A percentile compares a stretch with the other conserved stretches of the same genome.
These are phyloP conservation scores for Perccottus glenii DNA, from an alignment of 2,113 vertebrate species.

Conservation along the genomic window DNA sequence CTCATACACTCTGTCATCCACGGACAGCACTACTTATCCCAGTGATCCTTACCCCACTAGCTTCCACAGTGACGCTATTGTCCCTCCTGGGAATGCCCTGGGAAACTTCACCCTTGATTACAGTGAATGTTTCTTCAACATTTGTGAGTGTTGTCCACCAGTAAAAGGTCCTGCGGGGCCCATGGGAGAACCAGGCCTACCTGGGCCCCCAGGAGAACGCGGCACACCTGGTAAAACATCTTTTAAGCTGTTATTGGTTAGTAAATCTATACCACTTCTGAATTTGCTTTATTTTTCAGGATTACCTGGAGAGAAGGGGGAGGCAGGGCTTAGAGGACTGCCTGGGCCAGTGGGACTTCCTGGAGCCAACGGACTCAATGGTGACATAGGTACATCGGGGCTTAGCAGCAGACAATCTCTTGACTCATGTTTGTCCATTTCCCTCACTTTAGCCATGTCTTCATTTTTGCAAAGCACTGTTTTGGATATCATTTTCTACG, in stretches of 20 bases:
- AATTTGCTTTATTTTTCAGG: conserved; percentile 71
- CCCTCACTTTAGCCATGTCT: conserved; percentile 11
- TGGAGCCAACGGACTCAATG: conserved; percentile 82
- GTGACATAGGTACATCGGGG: conserved; percentile 84
- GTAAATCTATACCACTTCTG: not conserved
- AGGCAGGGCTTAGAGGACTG: conserved; percentile 73
- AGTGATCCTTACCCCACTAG: conserved; percentile 65
- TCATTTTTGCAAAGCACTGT: conserved; percentile 14
- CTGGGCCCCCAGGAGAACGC: conserved; percentile 76
- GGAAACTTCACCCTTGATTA: conserved; percentile 86
- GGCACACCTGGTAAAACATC: conserved; percentile 81
- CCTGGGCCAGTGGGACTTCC: conserved; percentile 79
- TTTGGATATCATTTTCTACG: conserved; percentile 34
- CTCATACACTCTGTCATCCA: conserved; percentile 41
- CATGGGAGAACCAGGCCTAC: conserved; percentile 77
- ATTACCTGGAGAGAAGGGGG: conserved; percentile 83
- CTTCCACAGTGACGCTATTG: conserved; percentile 70
- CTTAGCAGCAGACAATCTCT: conserved; percentile 25
- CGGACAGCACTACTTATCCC: conserved; percentile 65
- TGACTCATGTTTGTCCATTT: conserved; percentile 19
- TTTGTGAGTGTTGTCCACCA: conserved; percentile 90
- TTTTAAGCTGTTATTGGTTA: not conserved
- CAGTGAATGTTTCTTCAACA: conserved; percentile 89
- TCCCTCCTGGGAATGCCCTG: conserved; percentile 66
- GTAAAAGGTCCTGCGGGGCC: conserved; percentile 78